Percentiles rank a stretch among this genome's conserved stretches.
phyloP scores from a whole-genome alignment of 2,113 vertebrate genomes.

The Bubo blakistoni region DNA sequence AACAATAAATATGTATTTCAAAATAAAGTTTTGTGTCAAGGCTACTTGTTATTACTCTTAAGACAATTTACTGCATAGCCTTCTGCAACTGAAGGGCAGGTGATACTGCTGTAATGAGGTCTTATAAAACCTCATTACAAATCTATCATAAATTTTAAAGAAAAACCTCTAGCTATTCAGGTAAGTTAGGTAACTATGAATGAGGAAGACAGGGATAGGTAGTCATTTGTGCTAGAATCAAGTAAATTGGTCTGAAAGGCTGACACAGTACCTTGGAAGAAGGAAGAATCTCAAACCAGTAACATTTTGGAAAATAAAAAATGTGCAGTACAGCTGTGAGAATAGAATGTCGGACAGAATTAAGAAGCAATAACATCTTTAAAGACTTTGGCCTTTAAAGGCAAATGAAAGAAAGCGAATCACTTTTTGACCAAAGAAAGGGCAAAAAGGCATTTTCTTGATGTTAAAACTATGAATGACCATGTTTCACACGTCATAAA shows the following conservation, averaged over 20 bases:
- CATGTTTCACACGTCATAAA: not conserved
- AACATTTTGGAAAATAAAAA: not conserved
- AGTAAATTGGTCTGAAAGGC: not conserved
- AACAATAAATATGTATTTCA: not conserved
- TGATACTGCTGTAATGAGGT: accelerated
- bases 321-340: not conserved
- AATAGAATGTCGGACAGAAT: not conserved
- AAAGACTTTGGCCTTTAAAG: not conserved
- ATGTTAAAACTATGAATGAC: not conserved
- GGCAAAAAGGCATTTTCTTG: not conserved
- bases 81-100: not conserved
- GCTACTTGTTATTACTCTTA: not conserved
- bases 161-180: not conserved
- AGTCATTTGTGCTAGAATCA: not conserved
- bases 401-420: not conserved
- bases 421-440: not conserved
- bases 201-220: not conserved
- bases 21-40: not conserved
- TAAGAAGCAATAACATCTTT: not conserved
- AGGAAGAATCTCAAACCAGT: not conserved
- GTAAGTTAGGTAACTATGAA: not conserved
- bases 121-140: not conserved
- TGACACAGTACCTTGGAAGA: not conserved
- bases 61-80: not conserved
- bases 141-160: not conserved